Evolutionary conservation across 2,797 vertebrate species (phyloP).

Genomic region (Dendrocincla tyrannina): DNA sequence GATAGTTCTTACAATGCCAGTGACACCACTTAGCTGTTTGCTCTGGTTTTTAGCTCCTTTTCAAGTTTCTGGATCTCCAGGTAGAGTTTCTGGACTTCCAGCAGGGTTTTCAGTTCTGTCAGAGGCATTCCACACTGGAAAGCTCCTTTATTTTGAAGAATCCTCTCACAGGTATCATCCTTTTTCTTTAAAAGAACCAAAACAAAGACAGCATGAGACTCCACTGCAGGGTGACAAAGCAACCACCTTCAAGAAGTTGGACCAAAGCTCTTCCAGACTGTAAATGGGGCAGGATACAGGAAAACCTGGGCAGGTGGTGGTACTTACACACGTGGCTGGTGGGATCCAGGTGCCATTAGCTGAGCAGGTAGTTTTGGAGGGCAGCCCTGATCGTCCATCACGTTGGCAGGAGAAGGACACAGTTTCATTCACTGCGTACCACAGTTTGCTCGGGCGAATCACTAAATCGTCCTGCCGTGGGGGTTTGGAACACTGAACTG

Average conservation of each 20-base stretch:
- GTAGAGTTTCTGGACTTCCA: conserved; percentile 37
- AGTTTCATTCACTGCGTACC: not conserved
- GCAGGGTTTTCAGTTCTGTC: not conserved
- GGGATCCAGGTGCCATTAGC: conserved; percentile 2
- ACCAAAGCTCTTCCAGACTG: not conserved
- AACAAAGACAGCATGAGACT: not conserved
- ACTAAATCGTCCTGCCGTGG: accelerated
- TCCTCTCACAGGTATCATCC: accelerated
- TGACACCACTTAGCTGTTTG: accelerated
- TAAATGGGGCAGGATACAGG: not conserved
- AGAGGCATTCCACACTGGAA: conserved; percentile 18
- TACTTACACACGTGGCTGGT: not conserved
- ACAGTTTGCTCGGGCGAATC: accelerated
- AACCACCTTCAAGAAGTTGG: accelerated
- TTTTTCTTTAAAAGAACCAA: not conserved
- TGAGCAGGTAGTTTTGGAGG: not conserved
- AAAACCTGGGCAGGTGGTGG: not conserved
- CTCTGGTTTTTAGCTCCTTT: accelerated
- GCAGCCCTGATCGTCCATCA: accelerated
- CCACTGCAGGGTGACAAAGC: accelerated
- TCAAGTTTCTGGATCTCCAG: conserved; percentile 54
- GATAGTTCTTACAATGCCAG: not conserved
- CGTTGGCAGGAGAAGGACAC: accelerated
- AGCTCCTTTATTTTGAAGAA: accelerated
- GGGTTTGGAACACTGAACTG: accelerated